Evolutionary conservation across 2,797 vertebrate species (phyloP).

Genomic region (Pipistrellus pygmaeus): DNA sequence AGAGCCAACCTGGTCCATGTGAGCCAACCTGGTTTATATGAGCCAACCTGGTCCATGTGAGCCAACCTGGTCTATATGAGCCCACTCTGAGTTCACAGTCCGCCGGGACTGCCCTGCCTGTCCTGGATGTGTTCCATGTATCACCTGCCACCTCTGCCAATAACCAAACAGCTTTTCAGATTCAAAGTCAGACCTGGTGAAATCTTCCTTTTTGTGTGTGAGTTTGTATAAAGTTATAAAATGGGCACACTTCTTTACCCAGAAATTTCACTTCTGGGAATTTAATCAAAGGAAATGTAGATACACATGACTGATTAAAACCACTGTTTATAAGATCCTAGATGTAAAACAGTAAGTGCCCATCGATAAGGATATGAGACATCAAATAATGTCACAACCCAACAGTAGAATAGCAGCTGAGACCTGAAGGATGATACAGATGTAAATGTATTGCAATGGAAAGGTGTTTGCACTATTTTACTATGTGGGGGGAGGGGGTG

Average conservation of each 20-base stretch:
- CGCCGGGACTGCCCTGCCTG: not conserved
- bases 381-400: not conserved
- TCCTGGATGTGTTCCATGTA: not conserved
- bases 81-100: no score
- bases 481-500: no score
- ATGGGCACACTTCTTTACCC: not conserved
- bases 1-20: not conserved
- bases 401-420: not conserved
- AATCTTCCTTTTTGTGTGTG: not conserved
- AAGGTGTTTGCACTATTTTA: not conserved
- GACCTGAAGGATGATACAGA: rapidly evolving
- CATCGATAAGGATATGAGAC: not conserved
- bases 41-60: not conserved
- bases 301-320: not conserved
- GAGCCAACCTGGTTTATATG: not conserved
- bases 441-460: not conserved
- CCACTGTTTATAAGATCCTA: not conserved
- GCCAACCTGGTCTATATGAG: not conserved
- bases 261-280: not conserved
- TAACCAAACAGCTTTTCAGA: not conserved
- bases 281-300: not conserved
- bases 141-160: not conserved
- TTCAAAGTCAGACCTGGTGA: not conserved
- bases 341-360: not conserved
- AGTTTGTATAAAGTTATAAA: not conserved